A percentile compares a stretch with the other conserved stretches of the same genome.
phyloP scores from a whole-genome alignment of 92 coral and sea anemone species.

The Porites divaricata region DNA sequence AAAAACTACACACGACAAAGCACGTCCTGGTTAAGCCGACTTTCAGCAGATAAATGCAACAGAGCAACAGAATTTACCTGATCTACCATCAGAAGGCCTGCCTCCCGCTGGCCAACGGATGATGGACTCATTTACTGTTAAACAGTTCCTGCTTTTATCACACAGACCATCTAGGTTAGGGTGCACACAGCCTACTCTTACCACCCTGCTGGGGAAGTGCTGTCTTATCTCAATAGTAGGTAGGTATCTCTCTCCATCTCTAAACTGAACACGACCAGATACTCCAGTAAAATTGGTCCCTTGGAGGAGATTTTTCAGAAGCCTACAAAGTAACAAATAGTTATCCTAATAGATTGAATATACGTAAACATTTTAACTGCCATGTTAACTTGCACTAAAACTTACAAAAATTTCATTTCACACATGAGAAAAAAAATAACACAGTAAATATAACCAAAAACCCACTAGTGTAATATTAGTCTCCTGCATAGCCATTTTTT shows the following conservation, averaged over 20 bases:
- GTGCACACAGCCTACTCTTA: conserved; percentile 70
- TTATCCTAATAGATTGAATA: no score
- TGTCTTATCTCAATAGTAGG: conserved; percentile 73
- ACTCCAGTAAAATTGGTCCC: conserved; percentile 81
- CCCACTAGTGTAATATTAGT: no score
- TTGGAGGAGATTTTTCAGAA: conserved; percentile 59
- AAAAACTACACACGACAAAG: not conserved
- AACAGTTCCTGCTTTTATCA: conserved; percentile 53
- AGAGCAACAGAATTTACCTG: conserved; percentile 36
- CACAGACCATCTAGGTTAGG: conserved; percentile 58
- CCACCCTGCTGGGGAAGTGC: conserved; percentile 55
- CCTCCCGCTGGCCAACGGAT: conserved; percentile 68
- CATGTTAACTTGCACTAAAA: no score
- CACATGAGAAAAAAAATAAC: no score
- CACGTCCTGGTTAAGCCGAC: not conserved
- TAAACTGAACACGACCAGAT: conserved; percentile 79
- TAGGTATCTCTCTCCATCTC: conserved; percentile 75
- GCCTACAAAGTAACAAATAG: conserved; percentile 34
- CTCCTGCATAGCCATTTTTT: no score
- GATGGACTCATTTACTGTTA: conserved; percentile 62
- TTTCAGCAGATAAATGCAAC: no score
- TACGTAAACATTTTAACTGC: no score
- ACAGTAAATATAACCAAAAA: no score
- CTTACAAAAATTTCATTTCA: no score
- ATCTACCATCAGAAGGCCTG: conserved; percentile 80